Conservation (phyloP, 2,888 invertebrate genomes). For the Argyresthia goedartella region DNA sequence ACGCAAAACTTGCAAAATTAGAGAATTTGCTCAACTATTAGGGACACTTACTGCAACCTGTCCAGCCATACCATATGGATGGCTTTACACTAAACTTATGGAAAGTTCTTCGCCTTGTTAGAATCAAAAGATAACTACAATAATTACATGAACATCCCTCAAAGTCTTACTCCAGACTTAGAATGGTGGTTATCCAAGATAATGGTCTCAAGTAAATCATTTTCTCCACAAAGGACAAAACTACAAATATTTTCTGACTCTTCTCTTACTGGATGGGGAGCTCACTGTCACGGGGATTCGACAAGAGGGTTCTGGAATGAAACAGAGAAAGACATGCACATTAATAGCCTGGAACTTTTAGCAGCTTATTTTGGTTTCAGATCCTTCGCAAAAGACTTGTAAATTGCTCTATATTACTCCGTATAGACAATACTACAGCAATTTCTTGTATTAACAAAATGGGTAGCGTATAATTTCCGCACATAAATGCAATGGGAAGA, state of each 20-base stretch:
- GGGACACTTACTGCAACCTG: not conserved
- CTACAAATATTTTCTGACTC: no score
- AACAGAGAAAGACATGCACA: not conserved
- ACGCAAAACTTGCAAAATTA: not conserved
- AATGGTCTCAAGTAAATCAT: no score
- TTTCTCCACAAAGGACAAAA: no score
- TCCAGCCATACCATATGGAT: not conserved
- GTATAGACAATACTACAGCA: slow-evolving; percentile 9
- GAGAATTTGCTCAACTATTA: not conserved
- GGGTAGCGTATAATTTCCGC: no score
- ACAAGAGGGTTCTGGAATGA: slow-evolving; percentile 5
- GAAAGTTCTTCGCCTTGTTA: no score
- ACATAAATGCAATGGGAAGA: no score
- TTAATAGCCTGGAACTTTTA: slow-evolving; percentile 7
- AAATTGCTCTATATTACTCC: slow-evolving; percentile 1
- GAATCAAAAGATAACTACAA: no score
- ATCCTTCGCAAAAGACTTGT: slow-evolving; percentile 1
- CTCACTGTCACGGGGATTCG: not conserved
- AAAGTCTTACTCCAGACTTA: no score
- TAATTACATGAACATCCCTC: not conserved
- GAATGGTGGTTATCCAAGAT: no score
- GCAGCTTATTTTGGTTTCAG: slow-evolving; percentile 5
- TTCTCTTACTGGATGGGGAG: no score
- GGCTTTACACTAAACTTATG: not conserved
- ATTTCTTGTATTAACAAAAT: no score